Conservation (phyloP, 2,113 vertebrate genomes). For the Caloenas nicobarica region DNA sequence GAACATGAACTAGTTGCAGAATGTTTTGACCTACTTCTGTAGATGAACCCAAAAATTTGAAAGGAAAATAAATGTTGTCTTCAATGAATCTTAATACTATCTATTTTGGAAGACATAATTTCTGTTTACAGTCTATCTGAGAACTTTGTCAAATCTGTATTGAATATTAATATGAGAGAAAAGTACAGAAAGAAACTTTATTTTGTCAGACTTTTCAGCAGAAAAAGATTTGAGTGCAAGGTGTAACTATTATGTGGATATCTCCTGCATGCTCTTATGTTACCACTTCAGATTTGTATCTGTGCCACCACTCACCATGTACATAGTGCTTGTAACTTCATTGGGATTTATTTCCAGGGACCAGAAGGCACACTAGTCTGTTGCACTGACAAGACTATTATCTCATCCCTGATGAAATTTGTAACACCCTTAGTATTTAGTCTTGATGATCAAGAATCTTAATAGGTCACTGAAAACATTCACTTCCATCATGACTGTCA, state of each 20-base stretch:
- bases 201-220: not conserved
- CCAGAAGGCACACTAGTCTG: not conserved
- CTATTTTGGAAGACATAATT: not conserved
- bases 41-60: not conserved
- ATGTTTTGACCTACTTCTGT: slow-evolving; percentile 34
- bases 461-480: not conserved
- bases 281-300: not conserved
- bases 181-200: not conserved
- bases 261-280: not conserved
- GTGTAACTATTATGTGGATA: not conserved
- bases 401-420: not conserved
- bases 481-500: fast-evolving
- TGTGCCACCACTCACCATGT: not conserved
- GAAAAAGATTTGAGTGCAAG: not conserved
- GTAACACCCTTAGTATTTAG: not conserved
- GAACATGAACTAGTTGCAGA: not conserved
- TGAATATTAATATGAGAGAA: not conserved
- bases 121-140: not conserved
- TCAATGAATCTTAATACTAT: not conserved
- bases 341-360: not conserved
- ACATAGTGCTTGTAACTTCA: not conserved
- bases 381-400: not conserved
- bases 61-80: not conserved
- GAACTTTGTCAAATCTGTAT: not conserved
- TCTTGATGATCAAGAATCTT: not conserved